Percentiles rank a stretch among this genome's conserved stretches.
These are phyloP conservation scores for Kryphioiulus occultus DNA, from an alignment of 2,888 invertebrate species.

Conservation along the genomic window DNA sequence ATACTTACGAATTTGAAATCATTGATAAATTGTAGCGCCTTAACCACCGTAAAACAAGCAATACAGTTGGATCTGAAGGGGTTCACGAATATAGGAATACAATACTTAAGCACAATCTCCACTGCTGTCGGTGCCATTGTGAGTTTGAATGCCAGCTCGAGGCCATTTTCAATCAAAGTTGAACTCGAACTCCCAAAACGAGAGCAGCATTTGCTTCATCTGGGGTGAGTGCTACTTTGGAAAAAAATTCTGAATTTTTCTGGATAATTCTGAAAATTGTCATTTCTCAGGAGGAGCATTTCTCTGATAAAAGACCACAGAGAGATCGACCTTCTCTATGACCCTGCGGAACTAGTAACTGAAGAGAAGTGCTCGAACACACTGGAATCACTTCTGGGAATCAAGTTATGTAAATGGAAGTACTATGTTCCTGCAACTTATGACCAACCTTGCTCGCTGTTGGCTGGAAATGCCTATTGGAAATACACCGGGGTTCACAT, in stretches of 20 bases:
- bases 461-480: slow-evolving; percentile 8
- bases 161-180: background rate
- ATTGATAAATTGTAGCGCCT: background rate
- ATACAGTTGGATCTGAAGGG: background rate
- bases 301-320: background rate
- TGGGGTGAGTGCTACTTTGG: background rate
- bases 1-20: too few species aligned
- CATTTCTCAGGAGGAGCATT: background rate
- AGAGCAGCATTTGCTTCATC: background rate
- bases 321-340: background rate
- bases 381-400: background rate
- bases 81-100: background rate
- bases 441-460: background rate
- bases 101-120: background rate
- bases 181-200: background rate
- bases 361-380: background rate
- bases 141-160: background rate
- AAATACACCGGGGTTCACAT: slow-evolving; percentile 37
- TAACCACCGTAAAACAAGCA: background rate
- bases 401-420: slow-evolving; percentile 19
- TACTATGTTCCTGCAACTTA: background rate
- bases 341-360: background rate
- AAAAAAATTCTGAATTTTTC: background rate
- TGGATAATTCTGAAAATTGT: background rate
- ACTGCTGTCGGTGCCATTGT: background rate